These are phyloP conservation scores for Pseudomyrmex flavicornis DNA, from an alignment of 1,140 invertebrate species.

Conservation along the genomic window DNA sequence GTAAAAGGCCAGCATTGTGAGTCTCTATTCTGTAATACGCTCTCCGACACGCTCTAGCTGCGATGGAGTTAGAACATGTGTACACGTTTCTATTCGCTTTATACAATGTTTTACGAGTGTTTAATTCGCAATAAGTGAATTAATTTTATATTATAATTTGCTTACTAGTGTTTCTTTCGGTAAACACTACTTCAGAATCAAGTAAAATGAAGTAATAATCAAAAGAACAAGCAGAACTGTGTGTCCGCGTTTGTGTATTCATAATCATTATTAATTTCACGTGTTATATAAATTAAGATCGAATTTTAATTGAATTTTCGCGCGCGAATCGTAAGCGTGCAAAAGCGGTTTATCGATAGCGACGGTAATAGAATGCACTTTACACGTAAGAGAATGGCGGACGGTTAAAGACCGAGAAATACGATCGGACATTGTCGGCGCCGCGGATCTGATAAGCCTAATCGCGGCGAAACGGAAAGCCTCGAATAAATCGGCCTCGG, in stretches of 20 bases:
- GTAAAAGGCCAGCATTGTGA: slow-evolving; percentile 30
- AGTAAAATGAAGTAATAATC: neutral
- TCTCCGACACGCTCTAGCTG: no score
- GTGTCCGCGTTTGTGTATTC: neutral
- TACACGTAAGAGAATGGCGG: slow-evolving; percentile 33
- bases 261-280: neutral
- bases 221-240: neutral
- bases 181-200: neutral
- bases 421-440: slow-evolving; percentile 40
- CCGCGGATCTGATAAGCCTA: slow-evolving; percentile 44
- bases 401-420: slow-evolving; percentile 46
- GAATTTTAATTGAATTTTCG: slow-evolving; percentile 23
- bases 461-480: slow-evolving; percentile 52
- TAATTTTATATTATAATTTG: neutral
- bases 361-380: slow-evolving; percentile 33
- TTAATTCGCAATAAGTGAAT: neutral
- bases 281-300: neutral
- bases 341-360: slow-evolving; percentile 12
- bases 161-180: no score
- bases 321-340: slow-evolving; percentile 21
- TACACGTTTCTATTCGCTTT: neutral
- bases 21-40: neutral
- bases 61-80: no score
- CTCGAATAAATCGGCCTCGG: slow-evolving; percentile 51
- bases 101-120: neutral